These are phyloP conservation scores for Nudaria mundana DNA, from an alignment of 2,888 invertebrate species.

Conservation along the genomic window DNA sequence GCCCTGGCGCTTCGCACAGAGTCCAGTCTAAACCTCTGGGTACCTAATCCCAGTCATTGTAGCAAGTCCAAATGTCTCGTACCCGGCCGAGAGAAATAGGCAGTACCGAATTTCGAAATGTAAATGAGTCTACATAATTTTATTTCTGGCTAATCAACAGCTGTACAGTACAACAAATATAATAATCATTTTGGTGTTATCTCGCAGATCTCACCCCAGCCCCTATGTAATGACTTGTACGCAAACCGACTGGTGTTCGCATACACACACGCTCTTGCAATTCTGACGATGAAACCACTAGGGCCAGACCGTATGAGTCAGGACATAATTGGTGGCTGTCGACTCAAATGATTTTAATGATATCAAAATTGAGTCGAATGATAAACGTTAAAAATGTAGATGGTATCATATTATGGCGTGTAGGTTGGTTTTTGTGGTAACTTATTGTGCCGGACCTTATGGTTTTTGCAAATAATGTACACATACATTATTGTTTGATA, in stretches of 20 bases:
- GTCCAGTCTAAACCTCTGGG: no score
- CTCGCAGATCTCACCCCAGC: constrained; percentile 21
- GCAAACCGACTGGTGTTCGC: constrained; percentile 28
- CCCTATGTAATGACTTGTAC: constrained; percentile 37
- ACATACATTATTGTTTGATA: no score
- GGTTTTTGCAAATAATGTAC: constrained; percentile 1
- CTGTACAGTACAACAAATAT: background rate
- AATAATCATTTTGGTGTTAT: constrained; percentile 13
- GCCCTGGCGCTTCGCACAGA: no score
- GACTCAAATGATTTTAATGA: constrained; percentile 52
- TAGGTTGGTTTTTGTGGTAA: constrained; percentile 23
- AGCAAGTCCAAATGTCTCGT: no score
- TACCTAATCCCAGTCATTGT: no score
- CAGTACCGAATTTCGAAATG: no score
- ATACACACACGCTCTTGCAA: constrained; percentile 33
- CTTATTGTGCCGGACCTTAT: constrained; percentile 9
- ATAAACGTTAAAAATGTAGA: constrained; percentile 46
- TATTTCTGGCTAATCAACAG: background rate
- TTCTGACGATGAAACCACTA: constrained; percentile 40
- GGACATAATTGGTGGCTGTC: constrained; percentile 38
- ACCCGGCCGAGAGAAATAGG: no score
- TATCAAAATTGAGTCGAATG: constrained; percentile 44
- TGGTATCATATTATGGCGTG: constrained; percentile 34
- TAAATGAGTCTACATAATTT: no score
- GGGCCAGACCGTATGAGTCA: constrained; percentile 16